These are phyloP conservation scores for Helicoverpa zea DNA, from an alignment of 1,140 invertebrate species.

Conservation along the genomic window DNA sequence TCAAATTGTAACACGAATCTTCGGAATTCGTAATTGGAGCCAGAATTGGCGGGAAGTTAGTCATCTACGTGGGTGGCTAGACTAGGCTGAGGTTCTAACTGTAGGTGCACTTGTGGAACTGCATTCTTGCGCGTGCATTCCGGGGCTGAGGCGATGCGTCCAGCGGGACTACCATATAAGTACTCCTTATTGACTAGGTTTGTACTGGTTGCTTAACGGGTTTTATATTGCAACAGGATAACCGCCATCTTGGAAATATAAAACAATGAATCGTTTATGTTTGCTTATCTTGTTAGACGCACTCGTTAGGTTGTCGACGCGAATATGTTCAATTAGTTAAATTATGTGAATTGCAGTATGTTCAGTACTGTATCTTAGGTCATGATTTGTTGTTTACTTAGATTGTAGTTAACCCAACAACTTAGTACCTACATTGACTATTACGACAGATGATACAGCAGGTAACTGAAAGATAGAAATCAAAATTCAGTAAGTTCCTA, in stretches of 20 bases:
- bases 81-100: conserved; percentile 23
- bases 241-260: background rate
- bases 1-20: conserved; percentile 35
- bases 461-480: background rate
- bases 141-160: background rate
- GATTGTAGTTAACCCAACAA: too few species aligned
- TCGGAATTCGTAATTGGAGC: conserved; percentile 36
- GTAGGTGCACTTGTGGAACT: conserved; percentile 3
- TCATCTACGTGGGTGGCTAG: conserved; percentile 34
- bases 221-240: background rate
- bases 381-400: too few species aligned
- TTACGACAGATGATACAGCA: too few species aligned
- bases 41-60: conserved; percentile 38
- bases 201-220: background rate
- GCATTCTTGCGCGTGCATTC: conserved; percentile 43
- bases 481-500: background rate
- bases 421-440: too few species aligned
- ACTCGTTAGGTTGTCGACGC: background rate
- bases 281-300: background rate
- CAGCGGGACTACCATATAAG: conserved; percentile 23
- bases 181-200: background rate
- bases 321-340: background rate
- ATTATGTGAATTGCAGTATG: background rate
- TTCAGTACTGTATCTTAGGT: too few species aligned
- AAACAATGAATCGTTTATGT: background rate